Conservation (phyloP, 2,888 invertebrate species). For the Caenorhabditis becei region DNA sequence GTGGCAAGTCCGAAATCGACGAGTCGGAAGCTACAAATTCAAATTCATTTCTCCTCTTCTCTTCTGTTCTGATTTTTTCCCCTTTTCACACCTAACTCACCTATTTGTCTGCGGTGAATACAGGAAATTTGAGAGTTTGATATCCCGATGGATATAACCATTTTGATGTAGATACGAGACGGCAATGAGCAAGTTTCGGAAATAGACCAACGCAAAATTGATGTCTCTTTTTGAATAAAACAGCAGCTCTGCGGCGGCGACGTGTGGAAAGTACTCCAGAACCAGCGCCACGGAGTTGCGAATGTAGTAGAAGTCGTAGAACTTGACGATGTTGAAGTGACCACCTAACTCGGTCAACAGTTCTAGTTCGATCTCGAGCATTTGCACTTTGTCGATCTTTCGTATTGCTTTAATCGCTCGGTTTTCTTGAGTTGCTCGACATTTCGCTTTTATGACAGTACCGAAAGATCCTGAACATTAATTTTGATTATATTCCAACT, state of each 20-base stretch:
- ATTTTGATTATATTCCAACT: background rate
- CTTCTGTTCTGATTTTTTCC: background rate
- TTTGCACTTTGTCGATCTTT: conserved; percentile 35
- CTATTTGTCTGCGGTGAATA: conserved; percentile 34
- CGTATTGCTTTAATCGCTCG: conserved; percentile 60
- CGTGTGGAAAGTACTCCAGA: conserved; percentile 59
- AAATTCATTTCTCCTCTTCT: background rate
- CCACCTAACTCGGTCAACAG: conserved; percentile 55
- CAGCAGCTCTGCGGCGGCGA: conserved; percentile 37
- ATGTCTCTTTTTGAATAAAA: conserved; percentile 28
- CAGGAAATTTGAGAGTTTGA: conserved; percentile 60
- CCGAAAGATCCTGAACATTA: conserved; percentile 52
- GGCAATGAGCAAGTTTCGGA: conserved; percentile 47
- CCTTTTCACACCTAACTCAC: too few relatives aligned
- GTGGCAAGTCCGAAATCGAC: conserved; percentile 62
- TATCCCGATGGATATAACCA: conserved; percentile 59
- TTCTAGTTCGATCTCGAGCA: conserved; percentile 55
- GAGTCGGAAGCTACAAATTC: conserved; percentile 47
- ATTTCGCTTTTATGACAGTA: conserved; percentile 52
- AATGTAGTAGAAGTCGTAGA: conserved; percentile 48
- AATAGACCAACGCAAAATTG: conserved; percentile 40
- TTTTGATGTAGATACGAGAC: conserved; percentile 56
- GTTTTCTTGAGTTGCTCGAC: conserved; percentile 14
- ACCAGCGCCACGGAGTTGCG: conserved; percentile 47
- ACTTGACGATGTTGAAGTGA: conserved; percentile 56